Percentiles rank a stretch among this genome's conserved stretches.
phyloP scores from a whole-genome alignment of 2,797 vertebrate species.

The Galaxias olidus region DNA sequence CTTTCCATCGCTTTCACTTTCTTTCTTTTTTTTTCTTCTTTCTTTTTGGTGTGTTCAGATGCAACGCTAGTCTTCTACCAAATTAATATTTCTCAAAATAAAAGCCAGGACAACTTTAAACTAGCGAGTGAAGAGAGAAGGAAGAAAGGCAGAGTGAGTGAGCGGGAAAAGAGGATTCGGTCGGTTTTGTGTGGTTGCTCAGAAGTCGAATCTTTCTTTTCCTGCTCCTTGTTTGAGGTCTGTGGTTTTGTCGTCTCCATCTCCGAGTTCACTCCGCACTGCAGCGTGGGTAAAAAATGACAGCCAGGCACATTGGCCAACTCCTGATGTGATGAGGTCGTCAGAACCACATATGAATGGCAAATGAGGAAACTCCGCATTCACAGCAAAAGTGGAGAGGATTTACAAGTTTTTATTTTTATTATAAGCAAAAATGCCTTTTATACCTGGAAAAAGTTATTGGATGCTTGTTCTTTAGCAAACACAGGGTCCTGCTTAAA shows the following conservation, averaged over 20 bases:
- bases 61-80: conserved; percentile 73
- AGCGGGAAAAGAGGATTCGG: conserved; percentile 42
- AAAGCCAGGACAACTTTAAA: conserved; percentile 88
- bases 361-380: conserved; percentile 64
- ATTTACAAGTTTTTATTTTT: conserved; percentile 42
- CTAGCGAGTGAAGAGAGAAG: conserved; percentile 68
- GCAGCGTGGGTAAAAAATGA: conserved; percentile 6
- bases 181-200: conserved; percentile 61
- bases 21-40: conserved; percentile 47
- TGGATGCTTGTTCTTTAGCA: neutral
- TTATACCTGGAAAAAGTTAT: conserved; percentile 47
- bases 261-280: conserved; percentile 58
- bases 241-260: conserved; percentile 72
- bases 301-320: conserved; percentile 22
- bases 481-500: conserved; percentile 5
- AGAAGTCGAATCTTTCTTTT: conserved; percentile 71
- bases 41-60: conserved; percentile 69
- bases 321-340: conserved; percentile 77
- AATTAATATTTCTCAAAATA: conserved; percentile 87
- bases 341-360: conserved; percentile 71
- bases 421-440: conserved; percentile 54
- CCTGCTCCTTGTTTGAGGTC: conserved; percentile 68
- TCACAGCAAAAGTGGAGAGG: neutral
- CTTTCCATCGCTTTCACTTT: conserved; percentile 35
- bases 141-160: conserved; percentile 40